Percentiles rank a stretch among this genome's conserved stretches.
phyloP scores from a whole-genome alignment of 2,113 vertebrate genomes.

The Helogale parvula region DNA sequence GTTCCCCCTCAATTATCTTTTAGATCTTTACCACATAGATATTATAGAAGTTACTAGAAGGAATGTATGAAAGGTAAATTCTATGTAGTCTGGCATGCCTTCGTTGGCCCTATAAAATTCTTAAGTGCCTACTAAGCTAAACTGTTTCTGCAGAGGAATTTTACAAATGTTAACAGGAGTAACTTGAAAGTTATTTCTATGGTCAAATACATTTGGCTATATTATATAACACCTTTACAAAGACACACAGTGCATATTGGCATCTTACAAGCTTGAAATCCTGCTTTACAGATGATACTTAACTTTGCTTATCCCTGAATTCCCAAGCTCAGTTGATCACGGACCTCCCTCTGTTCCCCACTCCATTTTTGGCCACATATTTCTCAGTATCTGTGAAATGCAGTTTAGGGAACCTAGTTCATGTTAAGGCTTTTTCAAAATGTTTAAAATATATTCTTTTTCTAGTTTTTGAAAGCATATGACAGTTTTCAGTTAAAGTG shows the following conservation, averaged over 20 bases:
- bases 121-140: neutral
- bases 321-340: neutral
- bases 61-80: neutral
- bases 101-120: neutral
- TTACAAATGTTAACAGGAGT: neutral
- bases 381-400: neutral
- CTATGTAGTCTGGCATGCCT: neutral
- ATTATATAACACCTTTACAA: neutral
- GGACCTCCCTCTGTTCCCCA: neutral
- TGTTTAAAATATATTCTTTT: neutral
- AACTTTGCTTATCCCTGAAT: neutral
- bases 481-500: neutral
- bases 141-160: neutral
- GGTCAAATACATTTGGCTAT: neutral
- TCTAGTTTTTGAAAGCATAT: neutral
- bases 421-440: slow-evolving; percentile 7
- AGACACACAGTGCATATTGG: neutral
- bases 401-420: neutral
- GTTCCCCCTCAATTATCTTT: neutral
- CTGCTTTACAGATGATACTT: neutral
- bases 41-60: slow-evolving; percentile 27
- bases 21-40: neutral
- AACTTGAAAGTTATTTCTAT: slow-evolving; percentile 6
- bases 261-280: neutral
- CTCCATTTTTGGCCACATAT: neutral